phyloP scores from a whole-genome alignment of 2,113 vertebrate species.

The Myocastor coypus region DNA sequence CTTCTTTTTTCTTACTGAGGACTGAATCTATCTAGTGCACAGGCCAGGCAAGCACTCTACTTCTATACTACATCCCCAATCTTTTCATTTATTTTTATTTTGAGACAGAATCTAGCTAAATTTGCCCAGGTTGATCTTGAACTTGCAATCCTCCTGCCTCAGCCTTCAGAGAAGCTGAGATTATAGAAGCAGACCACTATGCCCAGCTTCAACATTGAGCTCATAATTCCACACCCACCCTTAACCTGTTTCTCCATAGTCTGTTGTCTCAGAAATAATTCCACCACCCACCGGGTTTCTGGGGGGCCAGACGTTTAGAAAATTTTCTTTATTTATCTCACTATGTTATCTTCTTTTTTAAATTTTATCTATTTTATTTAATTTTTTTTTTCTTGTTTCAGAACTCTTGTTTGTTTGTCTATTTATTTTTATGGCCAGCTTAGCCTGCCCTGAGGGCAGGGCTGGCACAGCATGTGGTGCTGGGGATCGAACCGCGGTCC shows the following conservation, averaged over 20 bases:
- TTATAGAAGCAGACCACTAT: neutral
- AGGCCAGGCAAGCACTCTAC: neutral
- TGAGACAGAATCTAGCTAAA: neutral
- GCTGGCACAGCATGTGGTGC: too few relatives aligned
- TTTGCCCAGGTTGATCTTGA: neutral
- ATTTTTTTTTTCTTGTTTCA: too few relatives aligned
- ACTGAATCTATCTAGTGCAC: neutral
- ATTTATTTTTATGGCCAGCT: too few relatives aligned
- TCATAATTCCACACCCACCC: neutral
- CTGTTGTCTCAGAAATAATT: neutral
- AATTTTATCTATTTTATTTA: too few relatives aligned
- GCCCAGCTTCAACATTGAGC: neutral
- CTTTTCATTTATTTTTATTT: neutral
- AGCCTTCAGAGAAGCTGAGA: neutral
- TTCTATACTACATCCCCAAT: neutral
- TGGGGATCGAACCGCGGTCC: too few relatives aligned
- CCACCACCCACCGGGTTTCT: neutral
- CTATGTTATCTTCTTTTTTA: neutral
- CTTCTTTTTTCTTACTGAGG: neutral
- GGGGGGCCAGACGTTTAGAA: neutral
- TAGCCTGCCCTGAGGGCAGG: too few relatives aligned
- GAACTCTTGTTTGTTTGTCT: too few relatives aligned
- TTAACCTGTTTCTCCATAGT: neutral
- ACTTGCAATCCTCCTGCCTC: neutral
- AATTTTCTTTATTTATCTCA: neutral